Conservation (phyloP, 1,140 invertebrate genomes). For the Xylocopa sonorina region DNA sequence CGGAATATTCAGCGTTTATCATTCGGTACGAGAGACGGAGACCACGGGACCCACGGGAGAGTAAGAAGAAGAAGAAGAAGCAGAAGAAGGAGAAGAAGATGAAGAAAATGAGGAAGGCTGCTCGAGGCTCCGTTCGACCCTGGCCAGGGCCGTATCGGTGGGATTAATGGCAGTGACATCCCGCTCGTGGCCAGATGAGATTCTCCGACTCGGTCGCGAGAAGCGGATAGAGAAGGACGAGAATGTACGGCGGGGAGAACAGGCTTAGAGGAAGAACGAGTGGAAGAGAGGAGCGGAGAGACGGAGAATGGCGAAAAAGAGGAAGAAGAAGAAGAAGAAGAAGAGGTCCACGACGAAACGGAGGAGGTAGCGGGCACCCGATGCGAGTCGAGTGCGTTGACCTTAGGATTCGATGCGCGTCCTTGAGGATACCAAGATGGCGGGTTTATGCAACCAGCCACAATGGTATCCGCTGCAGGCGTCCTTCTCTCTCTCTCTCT, state of each 20-base stretch:
- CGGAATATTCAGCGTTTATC: slow-evolving; percentile 65
- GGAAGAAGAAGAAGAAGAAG: slow-evolving; percentile 39
- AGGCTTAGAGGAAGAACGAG: not conserved
- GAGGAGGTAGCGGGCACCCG: slow-evolving; percentile 63
- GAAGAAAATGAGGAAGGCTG: slow-evolving; percentile 65
- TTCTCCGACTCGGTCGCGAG: slow-evolving; percentile 57
- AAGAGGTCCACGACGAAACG: slow-evolving; percentile 65
- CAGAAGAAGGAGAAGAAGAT: slow-evolving; percentile 41
- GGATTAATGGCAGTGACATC: slow-evolving; percentile 79
- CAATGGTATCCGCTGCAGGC: slow-evolving; percentile 71
- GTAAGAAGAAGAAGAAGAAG: slow-evolving; percentile 50
- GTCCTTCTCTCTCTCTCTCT: slow-evolving; percentile 41
- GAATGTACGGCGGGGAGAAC: slow-evolving; percentile 28
- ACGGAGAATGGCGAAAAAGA: slow-evolving; percentile 46
- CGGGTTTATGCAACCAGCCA: slow-evolving; percentile 79
- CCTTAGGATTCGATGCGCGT: slow-evolving; percentile 77
- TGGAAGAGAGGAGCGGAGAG: slow-evolving; percentile 1
- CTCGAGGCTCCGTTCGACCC: slow-evolving; percentile 59
- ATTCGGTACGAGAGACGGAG: slow-evolving; percentile 59
- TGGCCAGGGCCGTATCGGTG: slow-evolving; percentile 67
- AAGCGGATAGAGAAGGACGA: slow-evolving; percentile 44
- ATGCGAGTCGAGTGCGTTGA: slow-evolving; percentile 76
- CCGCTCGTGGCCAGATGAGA: slow-evolving; percentile 72
- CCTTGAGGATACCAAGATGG: slow-evolving; percentile 79
- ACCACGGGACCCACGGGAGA: slow-evolving; percentile 53